Conservation (phyloP, 1,140 invertebrate genomes). For the Samia ricini region DNA sequence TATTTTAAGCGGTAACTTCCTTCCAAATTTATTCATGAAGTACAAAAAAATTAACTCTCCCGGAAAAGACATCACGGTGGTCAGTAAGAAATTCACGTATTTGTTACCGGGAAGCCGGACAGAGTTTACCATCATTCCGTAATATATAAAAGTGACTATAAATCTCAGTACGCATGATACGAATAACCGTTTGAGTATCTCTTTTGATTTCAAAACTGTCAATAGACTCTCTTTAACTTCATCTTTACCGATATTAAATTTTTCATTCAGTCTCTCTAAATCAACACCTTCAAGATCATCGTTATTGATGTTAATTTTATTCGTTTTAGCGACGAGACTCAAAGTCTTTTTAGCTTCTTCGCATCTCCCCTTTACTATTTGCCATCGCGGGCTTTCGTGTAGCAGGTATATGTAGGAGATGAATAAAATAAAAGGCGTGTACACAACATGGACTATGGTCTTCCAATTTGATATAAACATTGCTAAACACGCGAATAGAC, state of each 20-base stretch:
- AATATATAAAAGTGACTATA: slow-evolving; percentile 85
- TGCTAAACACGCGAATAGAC: slow-evolving; percentile 43
- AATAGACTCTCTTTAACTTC: slow-evolving; percentile 47
- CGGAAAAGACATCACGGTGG: slow-evolving; percentile 83
- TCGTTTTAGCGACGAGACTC: slow-evolving; percentile 45
- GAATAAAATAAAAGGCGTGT: slow-evolving; percentile 49
- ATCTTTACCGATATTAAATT: slow-evolving; percentile 48
- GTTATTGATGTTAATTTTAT: slow-evolving; percentile 39
- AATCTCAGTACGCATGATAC: slow-evolving; percentile 81
- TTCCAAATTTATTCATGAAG: not conserved
- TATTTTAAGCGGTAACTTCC: too few species aligned
- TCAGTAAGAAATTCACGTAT: slow-evolving; percentile 83
- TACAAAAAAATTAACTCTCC: slow-evolving; percentile 81
- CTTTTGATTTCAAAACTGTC: slow-evolving; percentile 57
- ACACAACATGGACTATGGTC: slow-evolving; percentile 42
- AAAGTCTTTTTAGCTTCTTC: slow-evolving; percentile 47
- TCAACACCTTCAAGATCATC: slow-evolving; percentile 43
- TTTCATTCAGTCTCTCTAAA: slow-evolving; percentile 41
- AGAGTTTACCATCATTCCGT: slow-evolving; percentile 87
- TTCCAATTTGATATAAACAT: slow-evolving; percentile 59
- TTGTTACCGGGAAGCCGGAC: too few species aligned
- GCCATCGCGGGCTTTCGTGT: slow-evolving; percentile 59
- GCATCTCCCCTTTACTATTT: slow-evolving; percentile 50
- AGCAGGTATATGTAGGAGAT: slow-evolving; percentile 40
- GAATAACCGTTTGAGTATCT: slow-evolving; percentile 46